Conservation (phyloP, 2,797 vertebrate species). For the Clamator glandarius region DNA sequence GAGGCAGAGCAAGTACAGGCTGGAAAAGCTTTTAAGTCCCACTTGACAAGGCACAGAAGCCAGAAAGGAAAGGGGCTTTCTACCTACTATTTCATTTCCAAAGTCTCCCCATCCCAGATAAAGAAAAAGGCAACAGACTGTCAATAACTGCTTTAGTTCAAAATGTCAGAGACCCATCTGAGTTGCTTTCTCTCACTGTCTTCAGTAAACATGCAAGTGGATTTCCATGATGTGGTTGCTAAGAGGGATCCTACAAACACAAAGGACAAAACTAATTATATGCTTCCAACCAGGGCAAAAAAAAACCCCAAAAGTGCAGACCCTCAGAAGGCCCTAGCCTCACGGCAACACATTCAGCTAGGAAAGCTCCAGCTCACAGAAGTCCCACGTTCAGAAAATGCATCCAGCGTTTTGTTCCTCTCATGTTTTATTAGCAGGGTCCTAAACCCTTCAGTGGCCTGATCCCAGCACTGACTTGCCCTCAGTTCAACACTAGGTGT, state of each 20-base stretch:
- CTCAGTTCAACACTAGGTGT: not conserved
- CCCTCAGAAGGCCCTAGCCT: not conserved
- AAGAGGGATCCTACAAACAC: not conserved
- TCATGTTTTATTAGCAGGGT: not conserved
- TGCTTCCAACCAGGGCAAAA: not conserved
- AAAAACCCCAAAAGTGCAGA: not conserved
- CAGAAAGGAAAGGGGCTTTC: not conserved
- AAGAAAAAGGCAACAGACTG: not conserved
- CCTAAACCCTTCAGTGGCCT: not conserved
- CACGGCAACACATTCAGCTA: not conserved
- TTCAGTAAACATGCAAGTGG: not conserved
- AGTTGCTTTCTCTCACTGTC: fast-evolving
- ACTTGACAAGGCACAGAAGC: not conserved
- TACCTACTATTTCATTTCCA: not conserved
- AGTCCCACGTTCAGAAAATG: not conserved
- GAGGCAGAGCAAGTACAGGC: not conserved
- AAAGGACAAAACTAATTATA: not conserved
- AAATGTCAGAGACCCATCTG: not conserved
- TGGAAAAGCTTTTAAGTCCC: not conserved
- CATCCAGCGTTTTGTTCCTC: not conserved
- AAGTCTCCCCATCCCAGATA: not conserved
- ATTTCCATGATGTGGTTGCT: not conserved
- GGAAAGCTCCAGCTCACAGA: not conserved
- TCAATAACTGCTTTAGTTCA: not conserved
- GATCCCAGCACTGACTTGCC: not conserved